Conservation (phyloP, 1,140 invertebrate species). For the Nebria ingens region DNA sequence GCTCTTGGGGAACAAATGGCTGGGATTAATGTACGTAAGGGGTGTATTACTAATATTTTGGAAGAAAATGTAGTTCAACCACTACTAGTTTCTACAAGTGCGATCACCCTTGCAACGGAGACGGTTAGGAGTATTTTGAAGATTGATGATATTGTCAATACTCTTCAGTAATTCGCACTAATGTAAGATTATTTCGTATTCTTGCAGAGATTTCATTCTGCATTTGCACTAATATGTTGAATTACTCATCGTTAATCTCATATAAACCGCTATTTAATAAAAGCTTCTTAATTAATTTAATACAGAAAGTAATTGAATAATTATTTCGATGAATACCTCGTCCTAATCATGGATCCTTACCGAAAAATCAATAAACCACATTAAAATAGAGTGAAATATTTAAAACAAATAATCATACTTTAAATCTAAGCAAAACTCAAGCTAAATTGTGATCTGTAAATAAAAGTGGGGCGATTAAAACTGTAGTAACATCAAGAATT, state of each 20-base stretch:
- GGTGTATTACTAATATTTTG: slow-evolving; percentile 90
- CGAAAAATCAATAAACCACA: no score
- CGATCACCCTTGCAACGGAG: slow-evolving; percentile 91
- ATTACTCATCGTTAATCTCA: neutral
- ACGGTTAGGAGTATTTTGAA: slow-evolving; percentile 96
- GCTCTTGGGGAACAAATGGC: slow-evolving; percentile 70
- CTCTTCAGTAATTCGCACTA: neutral
- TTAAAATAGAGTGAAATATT: no score
- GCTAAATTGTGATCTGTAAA: no score
- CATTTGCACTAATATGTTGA: neutral
- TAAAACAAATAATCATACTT: no score
- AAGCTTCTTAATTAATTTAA: neutral
- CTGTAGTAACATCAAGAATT: no score
- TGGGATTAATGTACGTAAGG: slow-evolving; percentile 96
- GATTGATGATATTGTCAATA: slow-evolving; percentile 94
- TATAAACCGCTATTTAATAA: slow-evolving; percentile 1
- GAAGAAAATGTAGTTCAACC: slow-evolving; percentile 98
- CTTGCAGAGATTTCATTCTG: neutral
- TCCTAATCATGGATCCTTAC: no score
- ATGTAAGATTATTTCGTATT: no score
- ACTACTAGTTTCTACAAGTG: slow-evolving; percentile 86
- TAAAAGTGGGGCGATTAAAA: no score
- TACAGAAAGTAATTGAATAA: no score
- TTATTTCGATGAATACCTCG: no score
- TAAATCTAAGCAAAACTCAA: no score